These are phyloP conservation scores for Sander vitreus DNA, from an alignment of 2,113 vertebrate genomes.

Conservation along the genomic window DNA sequence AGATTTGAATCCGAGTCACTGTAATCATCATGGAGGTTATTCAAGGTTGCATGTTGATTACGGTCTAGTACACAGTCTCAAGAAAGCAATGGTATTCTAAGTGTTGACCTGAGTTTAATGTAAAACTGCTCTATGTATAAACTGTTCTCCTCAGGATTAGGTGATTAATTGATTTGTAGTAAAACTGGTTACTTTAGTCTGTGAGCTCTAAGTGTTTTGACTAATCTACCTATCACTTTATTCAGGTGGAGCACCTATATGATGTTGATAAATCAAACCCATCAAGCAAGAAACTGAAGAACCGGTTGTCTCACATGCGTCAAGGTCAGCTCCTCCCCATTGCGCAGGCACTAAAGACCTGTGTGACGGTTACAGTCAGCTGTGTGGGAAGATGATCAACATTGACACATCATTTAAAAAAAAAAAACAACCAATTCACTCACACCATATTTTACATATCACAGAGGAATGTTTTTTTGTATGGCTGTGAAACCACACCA, in stretches of 20 bases:
- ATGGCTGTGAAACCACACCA: not conserved
- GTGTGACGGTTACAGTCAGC: not conserved
- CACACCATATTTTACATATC: not conserved
- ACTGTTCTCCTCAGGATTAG: too few species aligned
- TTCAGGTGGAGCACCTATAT: constrained; percentile 86
- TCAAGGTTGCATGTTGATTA: constrained; percentile 4
- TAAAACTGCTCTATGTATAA: too few species aligned
- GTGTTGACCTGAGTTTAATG: too few species aligned
- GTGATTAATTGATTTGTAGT: too few species aligned
- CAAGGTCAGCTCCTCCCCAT: constrained; percentile 63
- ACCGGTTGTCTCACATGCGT: constrained; percentile 10
- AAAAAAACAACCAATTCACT: not conserved
- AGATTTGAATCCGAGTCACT: not conserved
- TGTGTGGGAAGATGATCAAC: constrained; percentile 1
- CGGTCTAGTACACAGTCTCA: not conserved
- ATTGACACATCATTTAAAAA: not conserved
- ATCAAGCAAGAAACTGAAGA: constrained; percentile 68
- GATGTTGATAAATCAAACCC: constrained; percentile 72
- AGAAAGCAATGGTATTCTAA: not conserved
- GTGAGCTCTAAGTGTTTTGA: not conserved
- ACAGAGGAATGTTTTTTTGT: not conserved
- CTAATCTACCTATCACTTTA: rapidly evolving
- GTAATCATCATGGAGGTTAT: not conserved
- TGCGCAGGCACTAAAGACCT: not conserved
- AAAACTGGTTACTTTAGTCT: not conserved